Percentiles rank a stretch among this genome's conserved stretches.
Evolutionary conservation across 2,113 vertebrate genomes (phyloP).

Genomic region (Rafetus swinhoei): DNA sequence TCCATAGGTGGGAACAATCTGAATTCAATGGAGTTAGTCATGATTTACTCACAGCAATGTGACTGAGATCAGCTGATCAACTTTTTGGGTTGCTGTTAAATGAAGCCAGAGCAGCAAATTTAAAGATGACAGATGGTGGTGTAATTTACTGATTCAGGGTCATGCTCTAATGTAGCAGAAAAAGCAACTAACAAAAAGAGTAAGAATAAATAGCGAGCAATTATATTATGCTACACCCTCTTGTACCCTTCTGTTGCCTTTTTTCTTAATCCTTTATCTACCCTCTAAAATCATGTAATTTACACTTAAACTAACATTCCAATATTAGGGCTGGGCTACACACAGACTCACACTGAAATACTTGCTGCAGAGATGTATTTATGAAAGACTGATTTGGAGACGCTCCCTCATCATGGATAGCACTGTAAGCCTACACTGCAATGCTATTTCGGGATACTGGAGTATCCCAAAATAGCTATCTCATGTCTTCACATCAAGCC

Average conservation of each 20-base stretch:
- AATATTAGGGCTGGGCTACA: neutral
- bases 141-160: neutral
- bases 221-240: neutral
- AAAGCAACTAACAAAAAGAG: neutral
- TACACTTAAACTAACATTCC: neutral
- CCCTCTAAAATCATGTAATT: neutral
- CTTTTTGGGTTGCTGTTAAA: neutral
- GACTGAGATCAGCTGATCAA: neutral
- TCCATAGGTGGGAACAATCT: neutral
- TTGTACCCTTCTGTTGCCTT: neutral
- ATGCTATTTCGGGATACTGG: no score
- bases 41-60: constrained; percentile 27
- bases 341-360: neutral
- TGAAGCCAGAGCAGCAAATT: neutral
- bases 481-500: no score
- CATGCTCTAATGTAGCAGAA: neutral
- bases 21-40: constrained; percentile 21
- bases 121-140: neutral
- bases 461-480: no score
- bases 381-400: no score
- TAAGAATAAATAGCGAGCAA: neutral
- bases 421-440: no score
- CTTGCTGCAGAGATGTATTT: no score
- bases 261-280: neutral
- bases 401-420: no score